Conservation (phyloP, 2,113 vertebrate species). For the Clarias magur region DNA sequence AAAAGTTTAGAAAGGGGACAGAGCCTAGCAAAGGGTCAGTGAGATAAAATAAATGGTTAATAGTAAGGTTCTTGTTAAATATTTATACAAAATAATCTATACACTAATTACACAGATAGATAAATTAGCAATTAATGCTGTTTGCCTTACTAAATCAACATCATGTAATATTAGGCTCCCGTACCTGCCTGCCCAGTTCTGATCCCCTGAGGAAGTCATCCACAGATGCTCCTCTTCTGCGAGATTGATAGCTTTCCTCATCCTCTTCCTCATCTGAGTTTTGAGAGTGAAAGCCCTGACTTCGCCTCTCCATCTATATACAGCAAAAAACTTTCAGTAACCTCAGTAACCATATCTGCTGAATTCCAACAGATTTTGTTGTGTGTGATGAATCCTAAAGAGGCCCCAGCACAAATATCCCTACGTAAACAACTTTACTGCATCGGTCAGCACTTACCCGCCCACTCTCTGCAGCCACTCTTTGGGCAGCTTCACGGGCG, state of each 20-base stretch:
- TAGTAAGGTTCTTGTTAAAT: neutral
- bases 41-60: neutral
- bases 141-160: neutral
- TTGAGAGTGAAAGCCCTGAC: constrained; percentile 72
- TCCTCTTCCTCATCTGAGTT: constrained; percentile 88
- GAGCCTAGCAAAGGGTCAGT: neutral
- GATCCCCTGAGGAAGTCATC: constrained; percentile 95
- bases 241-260: constrained; percentile 83
- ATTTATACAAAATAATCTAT: neutral
- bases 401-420: neutral
- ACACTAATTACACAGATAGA: neutral
- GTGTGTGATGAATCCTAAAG: constrained; percentile 1
- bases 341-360: constrained; percentile 29
- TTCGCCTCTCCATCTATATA: constrained; percentile 84
- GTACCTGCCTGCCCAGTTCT: constrained; percentile 90
- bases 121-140: neutral
- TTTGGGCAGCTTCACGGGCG: constrained; percentile 89
- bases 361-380: constrained; percentile 16
- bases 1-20: neutral
- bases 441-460: constrained; percentile 74
- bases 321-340: constrained; percentile 47
- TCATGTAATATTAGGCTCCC: constrained; percentile 39
- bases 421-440: constrained; percentile 5
- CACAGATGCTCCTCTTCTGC: constrained; percentile 84
- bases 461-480: constrained; percentile 84